These are phyloP conservation scores for Xestia xanthographa DNA, from an alignment of 2,888 invertebrate genomes.

Conservation along the genomic window DNA sequence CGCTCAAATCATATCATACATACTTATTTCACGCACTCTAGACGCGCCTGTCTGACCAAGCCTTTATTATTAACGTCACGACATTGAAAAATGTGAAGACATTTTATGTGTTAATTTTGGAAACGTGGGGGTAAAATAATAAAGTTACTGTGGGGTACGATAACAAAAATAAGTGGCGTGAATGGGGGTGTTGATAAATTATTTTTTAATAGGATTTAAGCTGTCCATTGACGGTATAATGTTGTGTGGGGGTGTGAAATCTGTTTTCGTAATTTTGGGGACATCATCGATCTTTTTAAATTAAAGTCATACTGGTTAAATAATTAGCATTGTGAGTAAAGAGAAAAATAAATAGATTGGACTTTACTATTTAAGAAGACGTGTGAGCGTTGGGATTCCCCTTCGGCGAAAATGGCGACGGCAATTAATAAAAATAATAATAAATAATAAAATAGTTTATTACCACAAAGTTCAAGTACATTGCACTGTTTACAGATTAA, in stretches of 20 bases:
- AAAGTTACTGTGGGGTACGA: slow-evolving; percentile 20
- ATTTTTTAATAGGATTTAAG: slow-evolving; percentile 32
- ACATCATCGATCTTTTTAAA: neutral
- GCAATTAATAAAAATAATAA: too few species aligned
- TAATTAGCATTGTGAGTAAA: neutral
- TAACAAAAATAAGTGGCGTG: slow-evolving; percentile 45
- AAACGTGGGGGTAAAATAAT: slow-evolving; percentile 33
- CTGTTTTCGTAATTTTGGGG: slow-evolving; percentile 13
- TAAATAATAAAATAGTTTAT: too few species aligned
- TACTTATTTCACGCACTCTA: neutral
- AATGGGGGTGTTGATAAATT: slow-evolving; percentile 23
- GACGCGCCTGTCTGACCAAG: slow-evolving; percentile 4
- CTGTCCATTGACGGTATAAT: slow-evolving; percentile 21
- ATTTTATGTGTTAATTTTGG: slow-evolving; percentile 46
- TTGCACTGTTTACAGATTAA: too few species aligned
- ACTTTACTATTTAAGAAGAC: neutral
- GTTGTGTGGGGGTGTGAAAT: neutral
- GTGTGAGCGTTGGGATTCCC: neutral
- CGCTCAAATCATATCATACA: neutral
- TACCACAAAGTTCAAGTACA: too few species aligned
- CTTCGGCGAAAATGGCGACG: neutral
- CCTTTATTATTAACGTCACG: slow-evolving; percentile 26
- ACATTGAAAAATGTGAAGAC: slow-evolving; percentile 22
- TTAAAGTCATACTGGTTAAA: neutral
- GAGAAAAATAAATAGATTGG: neutral